These are phyloP conservation scores for Triplophysa tibetana DNA, from an alignment of 2,113 vertebrate species.

Conservation along the genomic window DNA sequence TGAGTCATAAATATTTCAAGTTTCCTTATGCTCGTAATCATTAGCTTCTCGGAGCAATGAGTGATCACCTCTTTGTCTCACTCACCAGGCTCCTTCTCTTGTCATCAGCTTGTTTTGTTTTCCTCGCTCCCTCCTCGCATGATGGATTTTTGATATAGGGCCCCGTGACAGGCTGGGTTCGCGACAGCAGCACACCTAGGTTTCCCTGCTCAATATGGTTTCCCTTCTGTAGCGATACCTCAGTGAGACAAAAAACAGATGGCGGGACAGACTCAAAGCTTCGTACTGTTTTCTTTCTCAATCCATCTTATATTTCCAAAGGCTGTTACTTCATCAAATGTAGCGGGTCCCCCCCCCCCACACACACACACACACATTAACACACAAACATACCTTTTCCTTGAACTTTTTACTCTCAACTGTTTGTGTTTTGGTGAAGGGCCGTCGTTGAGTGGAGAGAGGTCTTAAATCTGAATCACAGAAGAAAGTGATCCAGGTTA, in stretches of 20 bases:
- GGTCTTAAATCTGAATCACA: background rate
- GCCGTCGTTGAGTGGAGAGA: slow-evolving; percentile 21
- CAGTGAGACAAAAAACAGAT: slow-evolving; percentile 64
- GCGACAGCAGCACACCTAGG: slow-evolving; percentile 54
- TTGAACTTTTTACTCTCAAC: slow-evolving; percentile 16
- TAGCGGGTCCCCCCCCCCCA: slow-evolving; percentile 11
- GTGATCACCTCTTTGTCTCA: slow-evolving; percentile 63
- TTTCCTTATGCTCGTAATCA: slow-evolving; percentile 68
- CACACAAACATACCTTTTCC: background rate
- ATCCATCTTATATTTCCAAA: slow-evolving; percentile 61
- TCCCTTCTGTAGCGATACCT: slow-evolving; percentile 55
- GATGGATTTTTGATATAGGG: slow-evolving; percentile 60
- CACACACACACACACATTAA: background rate
- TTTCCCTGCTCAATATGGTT: slow-evolving; percentile 62
- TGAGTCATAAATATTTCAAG: slow-evolving; percentile 77
- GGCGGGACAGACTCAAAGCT: slow-evolving; percentile 57
- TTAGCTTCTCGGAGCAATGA: slow-evolving; percentile 68
- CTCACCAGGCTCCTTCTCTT: slow-evolving; percentile 52
- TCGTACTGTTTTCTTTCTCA: slow-evolving; percentile 62
- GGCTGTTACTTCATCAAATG: slow-evolving; percentile 53
- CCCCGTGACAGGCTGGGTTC: slow-evolving; percentile 60
- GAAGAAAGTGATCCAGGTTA: slow-evolving; percentile 22
- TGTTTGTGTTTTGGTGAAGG: background rate
- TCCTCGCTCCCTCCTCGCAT: slow-evolving; percentile 45
- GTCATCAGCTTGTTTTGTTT: slow-evolving; percentile 43